phyloP scores from a whole-genome alignment of 2,113 vertebrate genomes.

The Ivindomyrus marchei region DNA sequence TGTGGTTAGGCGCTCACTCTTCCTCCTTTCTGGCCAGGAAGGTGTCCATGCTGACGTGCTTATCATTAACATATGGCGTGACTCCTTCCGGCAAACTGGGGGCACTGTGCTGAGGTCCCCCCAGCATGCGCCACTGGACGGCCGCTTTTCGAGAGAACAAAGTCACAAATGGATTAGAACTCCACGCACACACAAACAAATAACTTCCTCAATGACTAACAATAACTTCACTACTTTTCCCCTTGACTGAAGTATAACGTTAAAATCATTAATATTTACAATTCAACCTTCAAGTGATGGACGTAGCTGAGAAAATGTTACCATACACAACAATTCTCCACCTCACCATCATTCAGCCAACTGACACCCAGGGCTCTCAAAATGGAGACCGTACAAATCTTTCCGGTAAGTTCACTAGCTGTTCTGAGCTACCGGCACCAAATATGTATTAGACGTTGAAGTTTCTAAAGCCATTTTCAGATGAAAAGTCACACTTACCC shows the following conservation, averaged over 20 bases:
- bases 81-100: neutral
- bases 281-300: no score
- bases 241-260: neutral
- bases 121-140: neutral
- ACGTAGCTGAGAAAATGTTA: neutral
- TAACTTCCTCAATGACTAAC: constrained; percentile 9
- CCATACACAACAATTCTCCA: neutral
- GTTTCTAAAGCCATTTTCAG: neutral
- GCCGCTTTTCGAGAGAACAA: neutral
- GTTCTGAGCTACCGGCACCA: neutral
- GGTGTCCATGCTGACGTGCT: neutral
- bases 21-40: neutral
- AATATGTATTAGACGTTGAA: neutral
- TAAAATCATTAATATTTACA: no score
- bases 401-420: neutral
- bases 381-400: neutral
- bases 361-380: neutral
- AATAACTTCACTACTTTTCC: neutral
- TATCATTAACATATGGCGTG: neutral
- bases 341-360: no score
- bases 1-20: neutral
- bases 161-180: neutral
- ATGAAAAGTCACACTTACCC: neutral
- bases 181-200: neutral
- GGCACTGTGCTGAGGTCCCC: neutral